Evolutionary conservation across 2,113 vertebrate species (phyloP).

Genomic region (Potamarius usumacintae): DNA sequence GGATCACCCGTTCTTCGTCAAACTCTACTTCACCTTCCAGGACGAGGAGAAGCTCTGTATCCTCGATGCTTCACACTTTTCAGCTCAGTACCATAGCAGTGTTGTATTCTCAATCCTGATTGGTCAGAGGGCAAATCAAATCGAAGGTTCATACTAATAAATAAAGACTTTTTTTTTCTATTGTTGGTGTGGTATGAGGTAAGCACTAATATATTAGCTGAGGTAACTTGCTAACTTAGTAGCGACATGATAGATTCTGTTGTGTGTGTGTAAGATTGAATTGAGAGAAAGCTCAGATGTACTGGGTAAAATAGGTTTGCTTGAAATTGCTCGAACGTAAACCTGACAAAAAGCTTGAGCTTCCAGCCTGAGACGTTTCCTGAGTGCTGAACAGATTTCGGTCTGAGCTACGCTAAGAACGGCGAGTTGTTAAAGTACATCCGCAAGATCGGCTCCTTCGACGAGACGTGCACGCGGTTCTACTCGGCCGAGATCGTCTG

Average conservation of each 20-base stretch:
- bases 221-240: too few species aligned
- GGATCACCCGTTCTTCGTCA: slow-evolving; percentile 98
- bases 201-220: too few species aligned
- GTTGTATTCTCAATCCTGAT: background rate
- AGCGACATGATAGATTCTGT: too few species aligned
- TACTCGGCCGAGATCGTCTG: slow-evolving; percentile 97
- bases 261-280: too few species aligned
- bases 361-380: slow-evolving; percentile 44
- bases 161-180: too few species aligned
- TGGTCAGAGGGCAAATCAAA: too few species aligned
- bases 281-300: too few species aligned
- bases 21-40: slow-evolving; percentile 99
- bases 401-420: slow-evolving; percentile 98
- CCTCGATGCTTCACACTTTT: slow-evolving; percentile 67
- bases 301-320: too few species aligned
- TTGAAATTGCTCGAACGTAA: too few species aligned
- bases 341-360: background rate
- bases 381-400: slow-evolving; percentile 88
- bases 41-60: slow-evolving; percentile 99
- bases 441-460: slow-evolving; percentile 98
- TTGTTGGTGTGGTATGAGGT: too few species aligned
- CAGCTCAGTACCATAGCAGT: background rate
- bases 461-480: slow-evolving; percentile 98
- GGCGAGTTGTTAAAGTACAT: slow-evolving; percentile 98
- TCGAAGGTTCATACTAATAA: background rate